Conservation (phyloP, 1,140 invertebrate species). For the Lerema accius region DNA sequence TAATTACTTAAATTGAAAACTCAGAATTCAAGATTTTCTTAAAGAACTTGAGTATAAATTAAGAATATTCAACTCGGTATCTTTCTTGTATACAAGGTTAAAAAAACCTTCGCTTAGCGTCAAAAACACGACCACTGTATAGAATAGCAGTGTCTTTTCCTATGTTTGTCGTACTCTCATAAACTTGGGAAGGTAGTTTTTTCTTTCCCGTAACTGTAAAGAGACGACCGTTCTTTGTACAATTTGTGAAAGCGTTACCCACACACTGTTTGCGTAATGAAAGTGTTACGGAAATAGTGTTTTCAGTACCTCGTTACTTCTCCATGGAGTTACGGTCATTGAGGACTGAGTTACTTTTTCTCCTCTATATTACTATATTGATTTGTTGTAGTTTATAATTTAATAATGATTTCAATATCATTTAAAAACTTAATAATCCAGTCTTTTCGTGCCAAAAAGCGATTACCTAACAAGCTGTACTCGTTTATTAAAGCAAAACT, state of each 20-base stretch:
- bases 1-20: too few species aligned
- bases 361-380: too few species aligned
- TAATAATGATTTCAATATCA: too few species aligned
- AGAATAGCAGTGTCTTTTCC: slow-evolving; percentile 1
- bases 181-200: slow-evolving; percentile 18
- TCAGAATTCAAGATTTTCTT: too few species aligned
- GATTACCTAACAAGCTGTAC: too few species aligned
- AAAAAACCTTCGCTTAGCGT: background rate
- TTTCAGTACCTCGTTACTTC: slow-evolving; percentile 2
- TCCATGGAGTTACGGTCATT: too few species aligned
- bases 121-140: background rate
- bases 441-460: too few species aligned
- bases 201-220: slow-evolving; percentile 19
- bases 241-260: slow-evolving; percentile 24
- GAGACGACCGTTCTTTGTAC: slow-evolving; percentile 28
- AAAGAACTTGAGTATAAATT: too few species aligned
- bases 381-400: too few species aligned
- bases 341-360: too few species aligned
- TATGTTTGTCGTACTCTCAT: slow-evolving; percentile 11
- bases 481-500: too few species aligned
- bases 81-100: background rate
- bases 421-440: too few species aligned
- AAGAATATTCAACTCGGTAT: background rate
- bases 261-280: slow-evolving; percentile 21
- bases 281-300: slow-evolving; percentile 22